Evolutionary conservation across 2,797 vertebrate genomes (phyloP).

Genomic region (Takifugu ocellatus): DNA sequence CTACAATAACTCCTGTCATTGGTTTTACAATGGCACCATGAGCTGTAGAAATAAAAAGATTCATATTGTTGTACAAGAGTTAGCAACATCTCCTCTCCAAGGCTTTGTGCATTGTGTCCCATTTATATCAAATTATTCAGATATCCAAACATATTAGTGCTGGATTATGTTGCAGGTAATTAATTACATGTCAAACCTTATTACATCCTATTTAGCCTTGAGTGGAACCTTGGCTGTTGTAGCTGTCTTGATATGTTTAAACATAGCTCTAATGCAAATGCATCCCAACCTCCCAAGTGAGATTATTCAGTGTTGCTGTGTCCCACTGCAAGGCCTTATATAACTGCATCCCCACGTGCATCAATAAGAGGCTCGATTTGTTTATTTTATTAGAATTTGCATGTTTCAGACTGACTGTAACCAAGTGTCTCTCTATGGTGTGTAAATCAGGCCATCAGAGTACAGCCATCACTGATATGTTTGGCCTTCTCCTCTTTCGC

Average conservation of each 20-base stretch:
- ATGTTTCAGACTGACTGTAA: constrained; percentile 38
- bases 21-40: background rate
- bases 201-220: too few species aligned
- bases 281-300: too few species aligned
- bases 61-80: too few species aligned
- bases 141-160: background rate
- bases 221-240: too few species aligned
- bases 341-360: background rate
- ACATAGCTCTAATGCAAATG: too few species aligned
- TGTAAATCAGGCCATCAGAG: constrained; percentile 57
- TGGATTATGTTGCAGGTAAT: constrained; percentile 4
- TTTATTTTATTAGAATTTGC: constrained; percentile 18
- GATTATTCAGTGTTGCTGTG: background rate
- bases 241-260: too few species aligned
- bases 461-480: constrained; percentile 40
- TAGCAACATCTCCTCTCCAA: too few species aligned
- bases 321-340: background rate
- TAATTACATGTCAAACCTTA: constrained; percentile 13
- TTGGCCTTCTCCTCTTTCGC: constrained; percentile 63
- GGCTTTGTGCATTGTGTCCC: too few species aligned
- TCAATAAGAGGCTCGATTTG: too few species aligned
- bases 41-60: background rate
- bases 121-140: too few species aligned
- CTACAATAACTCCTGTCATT: background rate
- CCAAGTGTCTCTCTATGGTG: constrained; percentile 40